phyloP scores from a whole-genome alignment of 2,888 invertebrate genomes.

The Phytoseiulus persimilis region DNA sequence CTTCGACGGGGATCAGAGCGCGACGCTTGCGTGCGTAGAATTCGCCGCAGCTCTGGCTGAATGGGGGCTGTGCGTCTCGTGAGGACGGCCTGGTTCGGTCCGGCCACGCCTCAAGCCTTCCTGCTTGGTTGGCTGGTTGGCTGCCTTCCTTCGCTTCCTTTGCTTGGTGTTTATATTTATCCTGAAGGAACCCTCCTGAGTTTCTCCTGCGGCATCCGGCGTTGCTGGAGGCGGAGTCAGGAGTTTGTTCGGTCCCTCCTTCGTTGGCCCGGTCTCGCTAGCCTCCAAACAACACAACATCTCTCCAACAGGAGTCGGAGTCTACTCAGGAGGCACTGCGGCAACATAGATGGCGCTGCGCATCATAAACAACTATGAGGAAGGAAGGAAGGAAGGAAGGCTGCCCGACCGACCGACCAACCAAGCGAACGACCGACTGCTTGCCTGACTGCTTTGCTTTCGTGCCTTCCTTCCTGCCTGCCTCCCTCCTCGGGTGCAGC shows the following conservation, averaged over 20 bases:
- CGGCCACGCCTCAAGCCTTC: slow-evolving; percentile 5
- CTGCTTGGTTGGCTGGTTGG: background rate
- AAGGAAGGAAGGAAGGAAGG: background rate
- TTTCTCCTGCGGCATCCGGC: background rate
- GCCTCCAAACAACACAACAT: slow-evolving; percentile 5
- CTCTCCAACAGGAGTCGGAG: slow-evolving; percentile 5
- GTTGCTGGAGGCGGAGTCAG: slow-evolving; percentile 24
- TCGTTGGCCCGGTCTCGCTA: slow-evolving; percentile 8
- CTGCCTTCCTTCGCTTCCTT: background rate
- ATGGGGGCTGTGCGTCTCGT: background rate
- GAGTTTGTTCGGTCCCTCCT: slow-evolving; percentile 33
- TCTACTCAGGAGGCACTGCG: slow-evolving; percentile 20
- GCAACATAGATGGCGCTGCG: slow-evolving; percentile 38
- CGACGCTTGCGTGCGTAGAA: background rate
- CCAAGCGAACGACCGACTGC: background rate
- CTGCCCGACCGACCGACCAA: background rate
- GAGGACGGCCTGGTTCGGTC: background rate
- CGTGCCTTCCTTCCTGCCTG: background rate
- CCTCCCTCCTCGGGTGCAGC: background rate
- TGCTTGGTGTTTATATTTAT: background rate
- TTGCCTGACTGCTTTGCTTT: background rate
- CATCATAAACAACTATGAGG: slow-evolving; percentile 19
- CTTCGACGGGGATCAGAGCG: background rate
- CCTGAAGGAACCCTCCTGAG: background rate
- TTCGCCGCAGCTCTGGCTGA: background rate